These are phyloP conservation scores for Andrena hattorfiana DNA, from an alignment of 2,888 invertebrate genomes.

Conservation along the genomic window DNA sequence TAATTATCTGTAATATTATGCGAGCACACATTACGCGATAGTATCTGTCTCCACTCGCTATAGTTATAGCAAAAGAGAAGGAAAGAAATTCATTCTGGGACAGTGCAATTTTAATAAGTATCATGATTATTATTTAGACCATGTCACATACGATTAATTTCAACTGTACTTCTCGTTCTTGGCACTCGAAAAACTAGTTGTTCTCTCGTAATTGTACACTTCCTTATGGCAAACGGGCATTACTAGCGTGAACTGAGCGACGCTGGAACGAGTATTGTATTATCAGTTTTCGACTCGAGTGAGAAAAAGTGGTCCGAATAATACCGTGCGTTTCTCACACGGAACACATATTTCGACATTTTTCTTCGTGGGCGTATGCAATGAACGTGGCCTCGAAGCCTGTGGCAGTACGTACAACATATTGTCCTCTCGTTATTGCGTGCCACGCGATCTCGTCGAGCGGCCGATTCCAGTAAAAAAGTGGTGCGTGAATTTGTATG, in stretches of 20 bases:
- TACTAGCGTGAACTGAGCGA: not conserved
- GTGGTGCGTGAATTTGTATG: constrained; percentile 47
- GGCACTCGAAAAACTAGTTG: no score
- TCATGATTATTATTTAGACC: no score
- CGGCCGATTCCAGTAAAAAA: constrained; percentile 51
- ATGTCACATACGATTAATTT: no score
- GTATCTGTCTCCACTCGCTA: not conserved
- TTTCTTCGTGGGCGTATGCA: constrained; percentile 43
- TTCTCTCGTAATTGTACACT: not conserved
- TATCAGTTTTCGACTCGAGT: not conserved
- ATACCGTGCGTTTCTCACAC: constrained; percentile 9
- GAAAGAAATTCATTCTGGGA: not conserved
- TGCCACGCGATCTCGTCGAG: constrained; percentile 26
- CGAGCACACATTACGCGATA: not conserved
- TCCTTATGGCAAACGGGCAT: not conserved
- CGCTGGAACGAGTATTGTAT: not conserved
- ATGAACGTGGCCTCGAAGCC: constrained; percentile 54
- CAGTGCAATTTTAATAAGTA: not conserved
- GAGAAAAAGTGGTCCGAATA: not conserved
- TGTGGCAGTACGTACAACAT: constrained; percentile 30
- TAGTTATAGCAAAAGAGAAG: not conserved
- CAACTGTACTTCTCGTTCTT: no score
- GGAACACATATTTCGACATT: constrained; percentile 50
- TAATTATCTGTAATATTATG: constrained; percentile 6
- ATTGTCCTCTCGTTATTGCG: constrained; percentile 51